Conservation (phyloP, 1,140 invertebrate species). For the Oryzaephilus surinamensis region DNA sequence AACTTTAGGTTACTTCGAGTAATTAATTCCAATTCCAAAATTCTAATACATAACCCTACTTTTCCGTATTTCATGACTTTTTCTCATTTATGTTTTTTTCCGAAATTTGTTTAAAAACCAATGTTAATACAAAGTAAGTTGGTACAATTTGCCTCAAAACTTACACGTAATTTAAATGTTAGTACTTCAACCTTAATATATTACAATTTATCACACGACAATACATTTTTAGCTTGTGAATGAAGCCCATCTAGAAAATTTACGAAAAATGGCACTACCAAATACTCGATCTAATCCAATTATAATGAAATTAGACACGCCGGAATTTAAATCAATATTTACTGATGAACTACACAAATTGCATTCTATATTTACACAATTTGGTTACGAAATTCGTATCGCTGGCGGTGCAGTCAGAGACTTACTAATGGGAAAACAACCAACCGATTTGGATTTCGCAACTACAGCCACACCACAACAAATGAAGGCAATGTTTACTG, state of each 20-base stretch:
- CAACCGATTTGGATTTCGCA: conserved; percentile 95
- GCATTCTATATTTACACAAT: conserved; percentile 62
- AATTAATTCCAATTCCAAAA: no score
- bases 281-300: conserved; percentile 51
- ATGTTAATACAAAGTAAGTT: no score
- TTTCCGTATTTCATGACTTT: no score
- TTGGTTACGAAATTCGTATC: conserved; percentile 80
- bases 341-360: conserved; percentile 66
- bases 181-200: neutral
- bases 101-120: no score
- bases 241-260: no score
- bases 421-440: conserved; percentile 73
- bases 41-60: no score
- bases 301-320: conserved; percentile 55
- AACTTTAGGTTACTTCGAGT: no score
- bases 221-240: conserved; percentile 11
- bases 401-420: conserved; percentile 95
- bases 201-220: neutral
- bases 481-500: conserved; percentile 91
- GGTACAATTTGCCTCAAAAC: no score
- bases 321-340: conserved; percentile 71
- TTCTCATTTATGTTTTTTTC: no score
- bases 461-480: conserved; percentile 91
- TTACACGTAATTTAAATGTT: neutral
- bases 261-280: conserved; percentile 30